Evolutionary conservation across 1,140 invertebrate species (phyloP).

Genomic region (Formica selysi): DNA sequence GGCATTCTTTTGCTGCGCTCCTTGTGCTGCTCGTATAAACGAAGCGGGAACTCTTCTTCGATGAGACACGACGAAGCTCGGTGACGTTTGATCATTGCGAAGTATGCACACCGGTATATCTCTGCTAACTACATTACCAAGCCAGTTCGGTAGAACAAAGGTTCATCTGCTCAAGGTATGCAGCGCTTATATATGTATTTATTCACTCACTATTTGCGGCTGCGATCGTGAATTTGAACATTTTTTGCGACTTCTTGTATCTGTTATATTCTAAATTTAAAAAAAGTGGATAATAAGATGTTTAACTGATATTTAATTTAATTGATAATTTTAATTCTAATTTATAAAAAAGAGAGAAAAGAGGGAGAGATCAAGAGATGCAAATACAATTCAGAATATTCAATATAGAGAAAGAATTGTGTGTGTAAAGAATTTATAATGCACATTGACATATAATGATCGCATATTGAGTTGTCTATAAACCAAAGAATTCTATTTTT

Average conservation of each 20-base stretch:
- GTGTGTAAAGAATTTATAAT: not conserved
- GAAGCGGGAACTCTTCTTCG: constrained; percentile 66
- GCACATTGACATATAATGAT: not conserved
- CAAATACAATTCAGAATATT: not conserved
- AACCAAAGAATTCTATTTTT: not conserved
- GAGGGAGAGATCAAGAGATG: not conserved
- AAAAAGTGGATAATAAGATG: not conserved
- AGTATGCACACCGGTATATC: constrained; percentile 72
- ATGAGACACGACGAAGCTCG: constrained; percentile 15
- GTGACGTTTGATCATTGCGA: constrained; percentile 68
- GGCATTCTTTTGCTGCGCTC: constrained; percentile 75
- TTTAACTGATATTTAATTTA: not conserved
- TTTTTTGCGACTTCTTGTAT: constrained; percentile 1
- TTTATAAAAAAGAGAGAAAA: not conserved
- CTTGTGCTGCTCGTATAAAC: constrained; percentile 46
- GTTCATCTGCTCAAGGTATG: not conserved
- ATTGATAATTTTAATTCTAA: not conserved
- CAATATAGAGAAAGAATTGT: no score
- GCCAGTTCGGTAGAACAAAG: constrained; percentile 36
- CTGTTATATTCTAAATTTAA: not conserved
- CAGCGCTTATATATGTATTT: not conserved
- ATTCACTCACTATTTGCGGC: constrained; percentile 1
- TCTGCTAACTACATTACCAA: constrained; percentile 52
- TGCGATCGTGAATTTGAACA: constrained; percentile 23
- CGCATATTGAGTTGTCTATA: not conserved